Evolutionary conservation across 2,113 vertebrate species (phyloP), one percentile per base, ranked within the genome.

Genomic region (Gymnogyps californianus): DNA sequence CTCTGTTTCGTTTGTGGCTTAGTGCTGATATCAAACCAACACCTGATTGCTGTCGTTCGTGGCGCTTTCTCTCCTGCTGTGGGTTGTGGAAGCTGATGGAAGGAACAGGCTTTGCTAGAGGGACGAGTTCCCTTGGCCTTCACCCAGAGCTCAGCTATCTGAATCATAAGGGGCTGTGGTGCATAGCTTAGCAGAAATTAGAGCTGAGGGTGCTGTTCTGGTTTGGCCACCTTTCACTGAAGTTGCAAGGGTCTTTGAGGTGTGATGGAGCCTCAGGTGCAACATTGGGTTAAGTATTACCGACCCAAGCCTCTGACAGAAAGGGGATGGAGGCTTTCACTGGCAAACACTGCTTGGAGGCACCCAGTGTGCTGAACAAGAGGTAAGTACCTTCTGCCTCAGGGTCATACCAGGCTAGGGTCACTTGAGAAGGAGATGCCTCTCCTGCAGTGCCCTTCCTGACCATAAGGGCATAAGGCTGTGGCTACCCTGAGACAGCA

Each of bases 41-140:
- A 24, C 44, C 34, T 1, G 3, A 5, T 29, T 20, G 21, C 40
- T n/a, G 32, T 89, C 2, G 0, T 32, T 72, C 0, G 3, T 66
- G 47, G 74, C 0, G 0, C 66, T 87, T 72, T 67, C 47, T 59
- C 61, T 85, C 46, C 83, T 46, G 40, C 76, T 7, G 12, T 34
- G 61, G 77, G 29, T 24, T 85, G 78, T 54, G 52, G 76, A 59
- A 93, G 66, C 87, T 59, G 62, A 38, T 51, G 84, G 91, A 93
- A 90, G 54, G 54, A 97, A 94, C 94, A 90, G 91, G 96, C 93
- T 96, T 90, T 96, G 93, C 95, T 61, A 40, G 96, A 96, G 94
- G 54, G 78, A 89, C 93, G 28, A 26, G 89, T 97, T 97, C 54
- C 62, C 40, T 71, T 78, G 89, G 90, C 91, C 49, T 84, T 83